Conservation (phyloP, 2,888 invertebrate genomes). For the Orthosia gracilis region DNA sequence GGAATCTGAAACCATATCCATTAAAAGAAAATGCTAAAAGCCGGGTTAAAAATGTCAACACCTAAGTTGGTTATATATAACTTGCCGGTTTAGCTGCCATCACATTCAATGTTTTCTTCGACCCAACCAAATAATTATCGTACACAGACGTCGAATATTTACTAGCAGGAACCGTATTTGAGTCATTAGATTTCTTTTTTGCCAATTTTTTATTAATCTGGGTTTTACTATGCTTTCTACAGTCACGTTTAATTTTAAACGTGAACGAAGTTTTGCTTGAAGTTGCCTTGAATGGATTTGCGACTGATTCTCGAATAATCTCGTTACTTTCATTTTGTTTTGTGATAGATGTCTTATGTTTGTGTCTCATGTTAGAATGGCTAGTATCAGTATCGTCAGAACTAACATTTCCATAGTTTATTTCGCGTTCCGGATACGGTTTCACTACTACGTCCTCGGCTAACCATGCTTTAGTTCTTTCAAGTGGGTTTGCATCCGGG, state of each 20-base stretch:
- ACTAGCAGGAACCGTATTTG: slow-evolving; percentile 60
- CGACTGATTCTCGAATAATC: slow-evolving; percentile 44
- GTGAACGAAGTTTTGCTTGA: slow-evolving; percentile 57
- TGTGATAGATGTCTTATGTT: slow-evolving; percentile 67
- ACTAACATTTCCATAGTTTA: slow-evolving; percentile 62
- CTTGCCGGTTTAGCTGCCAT: slow-evolving; percentile 78
- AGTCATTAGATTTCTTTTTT: slow-evolving; percentile 68
- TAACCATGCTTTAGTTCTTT: slow-evolving; percentile 79
- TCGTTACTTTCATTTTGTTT: slow-evolving; percentile 56
- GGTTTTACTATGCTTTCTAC: slow-evolving; percentile 65
- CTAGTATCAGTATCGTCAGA: slow-evolving; percentile 72
- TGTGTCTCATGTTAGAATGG: slow-evolving; percentile 58
- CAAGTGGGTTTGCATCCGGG: slow-evolving; percentile 66
- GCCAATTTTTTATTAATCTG: slow-evolving; percentile 68
- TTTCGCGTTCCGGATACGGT: slow-evolving; percentile 65
- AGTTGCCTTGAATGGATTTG: slow-evolving; percentile 54
- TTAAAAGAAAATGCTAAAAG: not conserved
- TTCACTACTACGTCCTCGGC: slow-evolving; percentile 72
- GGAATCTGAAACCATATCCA: slow-evolving; percentile 78
- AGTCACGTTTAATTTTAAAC: slow-evolving; percentile 57
- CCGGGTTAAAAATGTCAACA: not conserved
- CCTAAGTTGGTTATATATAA: slow-evolving; percentile 12
- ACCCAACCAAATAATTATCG: slow-evolving; percentile 58
- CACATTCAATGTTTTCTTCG: slow-evolving; percentile 63
- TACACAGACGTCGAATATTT: slow-evolving; percentile 66